Evolutionary conservation across 2,113 vertebrate species (phyloP).

Genomic region (Capricornis sumatraensis): DNA sequence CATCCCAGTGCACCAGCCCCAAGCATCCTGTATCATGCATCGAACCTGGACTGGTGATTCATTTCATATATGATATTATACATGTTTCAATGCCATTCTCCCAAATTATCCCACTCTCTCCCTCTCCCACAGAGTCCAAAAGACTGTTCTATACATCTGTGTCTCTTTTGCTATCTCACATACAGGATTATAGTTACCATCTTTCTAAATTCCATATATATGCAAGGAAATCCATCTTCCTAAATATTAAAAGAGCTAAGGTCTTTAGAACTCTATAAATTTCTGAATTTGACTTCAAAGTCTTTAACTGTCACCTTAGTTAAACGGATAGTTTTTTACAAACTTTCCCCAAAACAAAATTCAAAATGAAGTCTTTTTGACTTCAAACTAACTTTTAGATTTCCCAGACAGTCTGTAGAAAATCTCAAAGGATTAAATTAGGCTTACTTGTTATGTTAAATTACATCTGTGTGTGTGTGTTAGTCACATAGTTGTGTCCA

Average conservation of each 20-base stretch:
- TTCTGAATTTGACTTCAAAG: background rate
- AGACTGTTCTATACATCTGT: too few species aligned
- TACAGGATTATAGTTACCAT: too few species aligned
- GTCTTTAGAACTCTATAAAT: background rate
- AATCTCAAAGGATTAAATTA: background rate
- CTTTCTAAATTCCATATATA: too few species aligned
- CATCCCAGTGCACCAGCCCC: too few species aligned
- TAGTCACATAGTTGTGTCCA: background rate
- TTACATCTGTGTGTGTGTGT: background rate
- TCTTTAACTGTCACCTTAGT: background rate
- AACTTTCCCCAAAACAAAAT: background rate
- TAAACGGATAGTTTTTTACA: background rate
- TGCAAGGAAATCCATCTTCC: background rate
- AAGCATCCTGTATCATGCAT: too few species aligned
- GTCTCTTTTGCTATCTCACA: too few species aligned
- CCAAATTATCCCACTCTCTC: too few species aligned
- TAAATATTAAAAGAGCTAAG: background rate
- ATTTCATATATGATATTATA: too few species aligned
- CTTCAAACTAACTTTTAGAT: background rate
- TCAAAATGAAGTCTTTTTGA: background rate
- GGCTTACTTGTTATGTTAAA: background rate
- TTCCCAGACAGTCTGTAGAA: background rate
- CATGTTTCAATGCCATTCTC: too few species aligned
- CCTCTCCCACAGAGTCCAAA: too few species aligned
- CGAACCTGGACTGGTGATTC: too few species aligned